A percentile compares a stretch with the other conserved stretches of the same genome.
These are phyloP conservation scores for Danio aesculapii DNA, from an alignment of 2,797 vertebrate genomes.

Conservation along the genomic window DNA sequence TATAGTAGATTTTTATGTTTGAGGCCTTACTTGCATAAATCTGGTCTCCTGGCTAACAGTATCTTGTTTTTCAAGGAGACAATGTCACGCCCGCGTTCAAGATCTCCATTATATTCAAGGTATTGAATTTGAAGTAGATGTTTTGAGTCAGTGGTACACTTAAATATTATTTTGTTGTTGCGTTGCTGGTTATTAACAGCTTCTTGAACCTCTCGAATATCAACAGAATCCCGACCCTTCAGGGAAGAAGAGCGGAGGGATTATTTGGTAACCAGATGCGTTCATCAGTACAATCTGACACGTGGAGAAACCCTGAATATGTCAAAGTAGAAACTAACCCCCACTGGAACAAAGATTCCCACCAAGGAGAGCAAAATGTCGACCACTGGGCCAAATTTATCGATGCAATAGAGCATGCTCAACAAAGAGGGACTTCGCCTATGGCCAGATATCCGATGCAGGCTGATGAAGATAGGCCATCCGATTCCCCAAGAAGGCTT, in stretches of 20 bases:
- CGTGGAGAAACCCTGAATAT: conserved; percentile 53
- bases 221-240: conserved; percentile 52
- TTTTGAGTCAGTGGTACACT: not conserved
- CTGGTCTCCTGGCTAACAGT: conserved; percentile 16
- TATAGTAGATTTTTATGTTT: not conserved
- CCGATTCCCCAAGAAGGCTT: conserved; percentile 58
- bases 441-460: conserved; percentile 55
- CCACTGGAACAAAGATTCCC: conserved; percentile 46
- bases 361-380: conserved; percentile 55
- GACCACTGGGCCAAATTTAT: conserved; percentile 63
- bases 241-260: conserved; percentile 49
- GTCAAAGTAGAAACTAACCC: conserved; percentile 18
- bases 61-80: conserved; percentile 64
- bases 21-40: not conserved
- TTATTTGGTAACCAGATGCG: conserved; percentile 48
- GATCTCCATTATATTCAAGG: conserved; percentile 74
- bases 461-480: conserved; percentile 58
- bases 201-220: conserved; percentile 43
- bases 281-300: conserved; percentile 32
- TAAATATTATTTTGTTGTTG: not conserved
- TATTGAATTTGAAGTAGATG: conserved; percentile 54
- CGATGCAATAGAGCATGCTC: conserved; percentile 61
- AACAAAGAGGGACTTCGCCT: conserved; percentile 60
- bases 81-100: conserved; percentile 77
- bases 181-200: conserved; percentile 28